Conservation (phyloP, 2,113 vertebrate genomes). For the Corythaeola cristata region DNA sequence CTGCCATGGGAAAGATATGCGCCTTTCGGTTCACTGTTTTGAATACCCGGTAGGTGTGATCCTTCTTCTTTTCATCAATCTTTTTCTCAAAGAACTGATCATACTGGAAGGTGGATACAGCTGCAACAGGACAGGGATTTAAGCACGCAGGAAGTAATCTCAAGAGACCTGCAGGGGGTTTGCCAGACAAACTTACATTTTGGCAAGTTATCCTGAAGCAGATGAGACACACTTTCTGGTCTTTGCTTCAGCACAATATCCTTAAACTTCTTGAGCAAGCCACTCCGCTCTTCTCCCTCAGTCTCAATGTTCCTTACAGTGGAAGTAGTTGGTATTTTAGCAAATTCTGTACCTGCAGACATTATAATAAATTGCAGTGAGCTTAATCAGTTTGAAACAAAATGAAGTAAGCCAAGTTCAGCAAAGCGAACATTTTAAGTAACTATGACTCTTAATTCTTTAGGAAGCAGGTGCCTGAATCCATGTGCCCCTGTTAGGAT, state of each 20-base stretch:
- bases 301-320: constrained; percentile 28
- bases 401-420: neutral
- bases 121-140: constrained; percentile 33
- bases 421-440: neutral
- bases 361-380: neutral
- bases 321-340: constrained; percentile 66
- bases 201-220: constrained; percentile 94
- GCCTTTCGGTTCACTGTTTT: constrained; percentile 95
- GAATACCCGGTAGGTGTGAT: constrained; percentile 96
- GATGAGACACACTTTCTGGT: constrained; percentile 87
- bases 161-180: neutral
- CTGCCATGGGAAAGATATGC: constrained; percentile 91
- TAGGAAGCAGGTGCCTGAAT: neutral
- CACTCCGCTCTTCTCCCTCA: constrained; percentile 44
- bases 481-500: neutral
- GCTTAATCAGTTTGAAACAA: neutral
- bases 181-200: constrained; percentile 77
- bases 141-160: neutral
- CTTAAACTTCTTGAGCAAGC: constrained; percentile 82
- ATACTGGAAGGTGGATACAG: constrained; percentile 89
- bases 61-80: constrained; percentile 92
- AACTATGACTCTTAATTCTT: neutral
- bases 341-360: constrained; percentile 74
- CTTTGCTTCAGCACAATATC: constrained; percentile 87
- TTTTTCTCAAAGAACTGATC: constrained; percentile 95